These are phyloP conservation scores for Protonibea diacanthus DNA, from an alignment of 2,797 vertebrate genomes.

Conservation along the genomic window DNA sequence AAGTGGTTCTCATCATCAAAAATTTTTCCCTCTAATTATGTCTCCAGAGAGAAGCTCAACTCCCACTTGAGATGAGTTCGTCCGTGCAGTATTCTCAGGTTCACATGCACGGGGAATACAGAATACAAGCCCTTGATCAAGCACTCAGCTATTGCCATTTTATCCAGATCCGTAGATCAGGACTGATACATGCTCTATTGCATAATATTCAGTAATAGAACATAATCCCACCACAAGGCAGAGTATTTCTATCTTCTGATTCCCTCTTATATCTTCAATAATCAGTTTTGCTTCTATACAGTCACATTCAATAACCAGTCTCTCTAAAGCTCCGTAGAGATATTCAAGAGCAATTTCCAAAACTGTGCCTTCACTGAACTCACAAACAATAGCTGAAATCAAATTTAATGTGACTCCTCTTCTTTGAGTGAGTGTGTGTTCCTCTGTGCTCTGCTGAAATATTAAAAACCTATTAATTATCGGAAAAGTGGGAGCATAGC, in stretches of 20 bases:
- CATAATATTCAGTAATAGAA: slow-evolving; percentile 43
- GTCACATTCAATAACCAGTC: slow-evolving; percentile 43
- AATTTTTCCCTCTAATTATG: slow-evolving; percentile 71
- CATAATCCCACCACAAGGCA: slow-evolving; percentile 21
- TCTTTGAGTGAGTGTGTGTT: slow-evolving; percentile 12
- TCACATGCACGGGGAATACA: slow-evolving; percentile 49
- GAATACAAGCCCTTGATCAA: slow-evolving; percentile 55
- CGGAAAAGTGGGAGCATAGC: slow-evolving; percentile 38
- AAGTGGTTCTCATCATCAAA: slow-evolving; percentile 73
- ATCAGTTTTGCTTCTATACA: slow-evolving; percentile 23
- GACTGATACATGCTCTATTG: slow-evolving; percentile 33
- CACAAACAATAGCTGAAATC: slow-evolving; percentile 46
- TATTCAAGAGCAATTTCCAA: slow-evolving; percentile 31
- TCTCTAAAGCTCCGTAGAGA: slow-evolving; percentile 30
- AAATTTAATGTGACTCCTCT: slow-evolving; percentile 34
- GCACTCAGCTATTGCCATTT: slow-evolving; percentile 30
- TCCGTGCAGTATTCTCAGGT: slow-evolving; percentile 34
- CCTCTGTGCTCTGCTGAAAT: slow-evolving; percentile 54
- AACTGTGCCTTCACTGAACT: slow-evolving; percentile 22
- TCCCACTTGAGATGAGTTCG: slow-evolving; percentile 57
- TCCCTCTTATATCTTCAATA: slow-evolving; percentile 33
- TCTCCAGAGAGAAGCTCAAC: slow-evolving; percentile 68
- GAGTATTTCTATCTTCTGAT: slow-evolving; percentile 27
- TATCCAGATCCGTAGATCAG: slow-evolving; percentile 31
- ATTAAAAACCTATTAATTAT: slow-evolving; percentile 73